Evolutionary conservation across 2,797 vertebrate genomes (phyloP), one percentile per base, ranked within the genome.

Genomic region (Gallinago nigripennis): DNA sequence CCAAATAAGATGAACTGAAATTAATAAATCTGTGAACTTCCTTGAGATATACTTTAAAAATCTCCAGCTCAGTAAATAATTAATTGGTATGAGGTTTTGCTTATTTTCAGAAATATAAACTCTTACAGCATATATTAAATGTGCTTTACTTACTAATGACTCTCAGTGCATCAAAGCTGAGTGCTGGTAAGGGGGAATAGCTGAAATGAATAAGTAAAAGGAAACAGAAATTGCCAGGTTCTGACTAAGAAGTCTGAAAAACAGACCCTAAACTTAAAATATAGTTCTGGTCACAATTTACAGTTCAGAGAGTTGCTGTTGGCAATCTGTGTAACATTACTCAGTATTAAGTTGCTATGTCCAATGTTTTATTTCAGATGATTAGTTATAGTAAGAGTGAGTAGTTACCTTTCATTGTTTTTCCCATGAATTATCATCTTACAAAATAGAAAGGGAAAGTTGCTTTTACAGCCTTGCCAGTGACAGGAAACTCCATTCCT

Each of bases 11-110:
- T 70, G 41, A 82, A 86, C 30, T 41, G 58, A 94, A 97, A 94
- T 94, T 92, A 97, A 97, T 93, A 89, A 91, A 87, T 43, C 50
- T n/a, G 11, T 91, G 82, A 90, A 83, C 33, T 85, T 83, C 80
- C 65, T 83, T 16, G 6, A 96, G 94, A 93, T 70, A 43, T 9
- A 69, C 95, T 94, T 96, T 68, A 63, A 78, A 95, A 95, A 51
- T 35, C 75, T 86, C 60, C 43, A 80, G 69, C 69, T 92, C 65
- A 76, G 79, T 88, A 86, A 96, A 88, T 72, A 97, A 93, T 90
- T 94, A 97, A 96, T 68, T 58, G 37, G 8, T 19, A 28, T 33
- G 65, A 73, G 33, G 24, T 90, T 90, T 77, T 28, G 8, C 72
- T 80, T 92, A 37, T 75, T 39, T 88, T 95, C 69, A 90, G 91